A percentile compares a stretch with the other conserved stretches of the same genome.
phyloP scores from a whole-genome alignment of 2,797 vertebrate genomes.

The Strix occidentalis region DNA sequence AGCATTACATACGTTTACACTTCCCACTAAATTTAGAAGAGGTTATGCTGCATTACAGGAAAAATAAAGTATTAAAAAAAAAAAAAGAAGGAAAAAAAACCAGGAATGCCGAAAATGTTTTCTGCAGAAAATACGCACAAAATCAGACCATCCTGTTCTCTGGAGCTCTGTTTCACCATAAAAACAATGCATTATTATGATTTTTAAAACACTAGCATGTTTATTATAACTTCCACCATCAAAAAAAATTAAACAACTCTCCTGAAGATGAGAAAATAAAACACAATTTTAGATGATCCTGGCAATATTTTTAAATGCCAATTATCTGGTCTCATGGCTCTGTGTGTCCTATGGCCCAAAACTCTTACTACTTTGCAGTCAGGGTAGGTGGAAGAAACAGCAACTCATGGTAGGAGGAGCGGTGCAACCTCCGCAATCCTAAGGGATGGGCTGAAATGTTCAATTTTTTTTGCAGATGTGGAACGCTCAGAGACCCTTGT shows the following conservation, averaged over 20 bases:
- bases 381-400: neutral
- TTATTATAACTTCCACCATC: neutral
- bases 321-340: neutral
- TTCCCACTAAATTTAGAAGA: constrained; percentile 60
- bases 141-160: neutral
- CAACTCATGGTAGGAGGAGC: rapidly evolving
- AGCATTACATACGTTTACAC: constrained; percentile 63
- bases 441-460: neutral
- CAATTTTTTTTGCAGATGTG: neutral
- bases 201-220: neutral
- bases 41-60: constrained; percentile 58
- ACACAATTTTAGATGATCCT: neutral
- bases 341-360: neutral
- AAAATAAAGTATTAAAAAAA: neutral
- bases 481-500: neutral
- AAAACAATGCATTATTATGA: neutral
- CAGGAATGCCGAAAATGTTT: neutral
- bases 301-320: neutral
- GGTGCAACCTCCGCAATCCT: rapidly evolving
- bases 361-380: neutral
- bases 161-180: neutral
- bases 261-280: neutral
- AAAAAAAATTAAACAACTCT: neutral
- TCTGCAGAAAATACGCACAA: neutral
- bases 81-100: neutral